These are phyloP conservation scores for Sylvietta virens DNA, from an alignment of 2,113 vertebrate genomes.

Conservation along the genomic window DNA sequence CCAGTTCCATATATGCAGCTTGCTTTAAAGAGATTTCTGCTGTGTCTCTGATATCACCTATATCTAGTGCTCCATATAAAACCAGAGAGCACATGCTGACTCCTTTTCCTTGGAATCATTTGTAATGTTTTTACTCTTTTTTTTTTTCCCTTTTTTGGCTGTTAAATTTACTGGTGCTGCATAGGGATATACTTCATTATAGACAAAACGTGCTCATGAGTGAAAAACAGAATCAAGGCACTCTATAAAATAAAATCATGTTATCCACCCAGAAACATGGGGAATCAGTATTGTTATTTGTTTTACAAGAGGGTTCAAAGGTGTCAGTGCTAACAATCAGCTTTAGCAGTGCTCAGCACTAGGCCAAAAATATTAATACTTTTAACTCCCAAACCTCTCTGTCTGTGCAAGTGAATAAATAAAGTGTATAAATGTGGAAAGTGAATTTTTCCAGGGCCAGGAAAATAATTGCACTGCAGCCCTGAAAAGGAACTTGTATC, in stretches of 20 bases:
- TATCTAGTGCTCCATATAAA: neutral
- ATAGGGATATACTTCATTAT: neutral
- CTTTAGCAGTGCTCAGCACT: neutral
- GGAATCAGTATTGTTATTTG: neutral
- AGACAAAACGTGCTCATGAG: neutral
- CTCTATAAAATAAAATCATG: neutral
- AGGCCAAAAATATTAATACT: neutral
- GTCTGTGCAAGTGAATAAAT: neutral
- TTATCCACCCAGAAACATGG: neutral
- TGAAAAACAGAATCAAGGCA: neutral
- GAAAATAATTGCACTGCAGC: neutral
- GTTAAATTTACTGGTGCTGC: neutral
- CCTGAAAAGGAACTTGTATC: neutral
- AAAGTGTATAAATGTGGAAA: neutral
- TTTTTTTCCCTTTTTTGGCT: neutral
- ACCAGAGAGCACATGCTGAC: neutral
- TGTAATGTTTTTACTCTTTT: neutral
- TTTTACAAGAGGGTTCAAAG: neutral
- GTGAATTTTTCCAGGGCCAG: neutral
- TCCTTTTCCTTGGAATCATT: neutral
- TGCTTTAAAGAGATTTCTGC: conserved; percentile 4
- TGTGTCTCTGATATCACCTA: neutral
- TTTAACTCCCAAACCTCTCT: neutral
- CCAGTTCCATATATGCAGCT: neutral
- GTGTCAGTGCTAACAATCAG: neutral